Percentiles rank a stretch among this genome's conserved stretches.
These are phyloP conservation scores for Pandemis heparana DNA, from an alignment of 2,888 invertebrate genomes.

Conservation along the genomic window DNA sequence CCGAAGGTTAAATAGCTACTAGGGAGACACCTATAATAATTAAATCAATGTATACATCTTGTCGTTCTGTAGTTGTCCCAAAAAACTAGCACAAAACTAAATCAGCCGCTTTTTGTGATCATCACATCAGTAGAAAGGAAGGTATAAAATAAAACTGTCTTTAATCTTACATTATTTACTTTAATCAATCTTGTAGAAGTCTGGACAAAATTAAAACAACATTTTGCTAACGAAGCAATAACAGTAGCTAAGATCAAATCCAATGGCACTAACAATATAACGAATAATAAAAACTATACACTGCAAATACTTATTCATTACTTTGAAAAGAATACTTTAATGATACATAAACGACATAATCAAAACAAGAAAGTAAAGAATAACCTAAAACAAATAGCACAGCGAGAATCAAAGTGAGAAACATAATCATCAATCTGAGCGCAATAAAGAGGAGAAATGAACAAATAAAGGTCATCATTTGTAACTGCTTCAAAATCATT, in stretches of 20 bases:
- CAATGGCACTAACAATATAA: slow-evolving; percentile 12
- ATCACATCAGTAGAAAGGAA: background rate
- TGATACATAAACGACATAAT: slow-evolving; percentile 18
- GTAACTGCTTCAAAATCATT: slow-evolving; percentile 12
- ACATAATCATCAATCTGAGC: slow-evolving; percentile 9
- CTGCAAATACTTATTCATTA: background rate
- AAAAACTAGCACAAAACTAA: too few relatives aligned
- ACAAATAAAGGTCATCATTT: slow-evolving; percentile 9
- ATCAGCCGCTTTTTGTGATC: too few relatives aligned
- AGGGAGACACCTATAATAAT: too few relatives aligned
- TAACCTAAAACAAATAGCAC: slow-evolving; percentile 9
- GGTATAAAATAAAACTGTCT: background rate
- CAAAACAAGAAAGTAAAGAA: slow-evolving; percentile 11
- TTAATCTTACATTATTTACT: background rate
- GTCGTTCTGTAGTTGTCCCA: too few relatives aligned
- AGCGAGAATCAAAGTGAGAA: background rate
- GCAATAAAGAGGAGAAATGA: slow-evolving; percentile 5
- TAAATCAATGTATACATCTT: too few relatives aligned
- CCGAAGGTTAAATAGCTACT: too few relatives aligned
- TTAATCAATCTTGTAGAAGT: background rate
- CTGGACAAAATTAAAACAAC: background rate
- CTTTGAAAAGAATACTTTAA: slow-evolving; percentile 28
- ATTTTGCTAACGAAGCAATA: background rate
- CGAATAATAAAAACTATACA: background rate
- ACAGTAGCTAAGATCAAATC: background rate